Evolutionary conservation across 2,113 vertebrate species (phyloP).

Genomic region (Apistogramma diplotaenia): DNA sequence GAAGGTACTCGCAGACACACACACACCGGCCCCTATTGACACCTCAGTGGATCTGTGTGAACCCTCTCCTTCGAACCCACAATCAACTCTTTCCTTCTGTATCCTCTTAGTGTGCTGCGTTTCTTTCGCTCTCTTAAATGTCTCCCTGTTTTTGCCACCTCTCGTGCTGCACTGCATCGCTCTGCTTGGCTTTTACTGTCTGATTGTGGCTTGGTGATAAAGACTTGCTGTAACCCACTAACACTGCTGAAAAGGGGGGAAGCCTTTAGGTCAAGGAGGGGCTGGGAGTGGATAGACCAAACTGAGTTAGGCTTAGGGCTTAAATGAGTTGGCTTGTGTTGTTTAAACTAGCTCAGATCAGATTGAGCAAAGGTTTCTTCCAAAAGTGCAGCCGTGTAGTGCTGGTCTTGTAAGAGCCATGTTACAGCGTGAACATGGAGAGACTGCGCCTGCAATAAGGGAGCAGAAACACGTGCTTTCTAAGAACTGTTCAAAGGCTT

Average conservation of each 20-base stretch:
- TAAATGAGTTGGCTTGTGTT: neutral
- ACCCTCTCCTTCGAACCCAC: constrained; percentile 81
- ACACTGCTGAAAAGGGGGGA: constrained; percentile 42
- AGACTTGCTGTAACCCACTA: constrained; percentile 62
- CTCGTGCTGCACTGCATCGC: constrained; percentile 58
- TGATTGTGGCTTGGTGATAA: constrained; percentile 53
- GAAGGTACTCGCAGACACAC: constrained; percentile 85
- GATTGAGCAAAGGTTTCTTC: neutral
- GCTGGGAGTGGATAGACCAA: neutral
- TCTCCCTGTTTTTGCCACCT: constrained; percentile 58
- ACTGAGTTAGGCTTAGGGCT: neutral
- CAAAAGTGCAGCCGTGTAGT: too few relatives aligned
- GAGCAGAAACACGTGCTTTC: neutral
- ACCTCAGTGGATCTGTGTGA: constrained; percentile 57
- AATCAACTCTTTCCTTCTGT: constrained; percentile 48
- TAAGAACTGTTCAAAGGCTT: neutral
- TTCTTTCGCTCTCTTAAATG: constrained; percentile 27
- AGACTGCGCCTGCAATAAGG: neutral
- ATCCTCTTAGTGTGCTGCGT: constrained; percentile 28
- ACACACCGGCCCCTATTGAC: neutral
- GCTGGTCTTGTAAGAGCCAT: neutral
- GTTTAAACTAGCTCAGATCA: too few relatives aligned
- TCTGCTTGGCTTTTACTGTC: constrained; percentile 79
- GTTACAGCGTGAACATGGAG: neutral
- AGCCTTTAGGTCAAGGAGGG: neutral